Percentiles rank a stretch among this genome's conserved stretches.
Conservation (phyloP, 64 coral and sea anemone genomes). For the Exaiptasia diaphana region DNA sequence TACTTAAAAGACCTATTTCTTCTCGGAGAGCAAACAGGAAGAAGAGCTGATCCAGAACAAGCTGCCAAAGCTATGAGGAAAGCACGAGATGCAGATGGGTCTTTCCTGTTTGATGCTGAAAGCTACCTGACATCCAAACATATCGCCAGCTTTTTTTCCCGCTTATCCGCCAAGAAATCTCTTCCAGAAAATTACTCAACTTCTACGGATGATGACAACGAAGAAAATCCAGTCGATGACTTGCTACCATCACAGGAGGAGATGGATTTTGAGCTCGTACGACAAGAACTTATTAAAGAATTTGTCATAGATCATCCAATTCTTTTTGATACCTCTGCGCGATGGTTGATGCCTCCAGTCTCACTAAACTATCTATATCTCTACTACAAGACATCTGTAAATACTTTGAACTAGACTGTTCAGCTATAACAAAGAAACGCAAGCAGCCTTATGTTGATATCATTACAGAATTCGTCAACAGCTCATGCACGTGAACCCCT, state of each 20-base stretch:
- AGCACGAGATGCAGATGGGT: not conserved
- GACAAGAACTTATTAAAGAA: not conserved
- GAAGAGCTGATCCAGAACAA: constrained; percentile 23
- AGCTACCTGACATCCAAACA: constrained; percentile 6
- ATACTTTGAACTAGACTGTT: constrained; percentile 1
- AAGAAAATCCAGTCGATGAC: not conserved
- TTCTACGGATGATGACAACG: not conserved
- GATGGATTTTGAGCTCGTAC: not conserved
- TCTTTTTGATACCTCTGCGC: constrained; percentile 5
- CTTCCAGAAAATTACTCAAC: not conserved
- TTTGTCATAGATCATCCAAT: constrained; percentile 7
- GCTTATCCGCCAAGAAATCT: constrained; percentile 1
- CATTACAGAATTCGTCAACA: not conserved
- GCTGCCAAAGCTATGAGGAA: constrained; percentile 27
- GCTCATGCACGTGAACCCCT: not conserved
- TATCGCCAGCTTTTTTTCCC: constrained; percentile 13
- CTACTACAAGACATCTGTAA: constrained; percentile 29
- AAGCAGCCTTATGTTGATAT: constrained; percentile 15
- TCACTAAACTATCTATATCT: constrained; percentile 4
- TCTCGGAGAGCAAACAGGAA: constrained; percentile 17
- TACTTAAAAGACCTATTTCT: constrained; percentile 24
- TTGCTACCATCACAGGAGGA: constrained; percentile 11
- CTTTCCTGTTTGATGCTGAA: constrained; percentile 7
- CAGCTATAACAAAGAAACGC: constrained; percentile 1
- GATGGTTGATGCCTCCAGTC: constrained; percentile 5